Percentiles rank a stretch among this genome's conserved stretches.
These are phyloP conservation scores for Parus major DNA, from an alignment of 2,113 vertebrate genomes.

Conservation along the genomic window DNA sequence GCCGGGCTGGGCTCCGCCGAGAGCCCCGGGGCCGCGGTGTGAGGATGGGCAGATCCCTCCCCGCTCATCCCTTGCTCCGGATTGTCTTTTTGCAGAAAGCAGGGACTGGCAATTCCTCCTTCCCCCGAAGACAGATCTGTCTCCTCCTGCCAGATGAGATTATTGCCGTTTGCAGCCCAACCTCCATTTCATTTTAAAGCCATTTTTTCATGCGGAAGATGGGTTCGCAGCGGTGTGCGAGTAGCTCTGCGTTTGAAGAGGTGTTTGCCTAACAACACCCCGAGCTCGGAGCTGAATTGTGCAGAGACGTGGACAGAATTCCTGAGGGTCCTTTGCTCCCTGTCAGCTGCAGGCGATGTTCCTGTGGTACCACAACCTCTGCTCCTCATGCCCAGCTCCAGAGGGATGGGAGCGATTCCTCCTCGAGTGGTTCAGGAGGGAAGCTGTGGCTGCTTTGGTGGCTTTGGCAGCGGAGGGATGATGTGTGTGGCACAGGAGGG, in stretches of 20 bases:
- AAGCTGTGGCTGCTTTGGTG: background rate
- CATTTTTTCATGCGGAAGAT: background rate
- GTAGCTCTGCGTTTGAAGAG: background rate
- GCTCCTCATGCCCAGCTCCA: background rate
- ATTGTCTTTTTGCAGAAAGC: background rate
- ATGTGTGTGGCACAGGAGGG: background rate
- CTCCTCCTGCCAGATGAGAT: background rate
- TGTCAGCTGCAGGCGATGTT: background rate
- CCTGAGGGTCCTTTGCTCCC: background rate
- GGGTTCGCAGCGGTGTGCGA: background rate
- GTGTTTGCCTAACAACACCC: background rate
- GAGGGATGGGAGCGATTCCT: background rate
- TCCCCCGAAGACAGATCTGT: background rate
- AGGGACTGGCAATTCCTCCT: background rate
- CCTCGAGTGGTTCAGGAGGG: background rate
- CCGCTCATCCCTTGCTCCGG: fast-evolving
- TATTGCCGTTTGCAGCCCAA: background rate
- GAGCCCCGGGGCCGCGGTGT: background rate
- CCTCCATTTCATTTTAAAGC: conserved; percentile 46
- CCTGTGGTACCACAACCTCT: background rate
- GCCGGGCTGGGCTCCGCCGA: background rate
- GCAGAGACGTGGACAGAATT: background rate
- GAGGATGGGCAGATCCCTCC: background rate
- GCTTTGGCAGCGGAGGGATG: background rate
- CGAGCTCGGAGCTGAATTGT: background rate